Evolutionary conservation across 2,113 vertebrate genomes (phyloP).

Genomic region (Ursus arctos): DNA sequence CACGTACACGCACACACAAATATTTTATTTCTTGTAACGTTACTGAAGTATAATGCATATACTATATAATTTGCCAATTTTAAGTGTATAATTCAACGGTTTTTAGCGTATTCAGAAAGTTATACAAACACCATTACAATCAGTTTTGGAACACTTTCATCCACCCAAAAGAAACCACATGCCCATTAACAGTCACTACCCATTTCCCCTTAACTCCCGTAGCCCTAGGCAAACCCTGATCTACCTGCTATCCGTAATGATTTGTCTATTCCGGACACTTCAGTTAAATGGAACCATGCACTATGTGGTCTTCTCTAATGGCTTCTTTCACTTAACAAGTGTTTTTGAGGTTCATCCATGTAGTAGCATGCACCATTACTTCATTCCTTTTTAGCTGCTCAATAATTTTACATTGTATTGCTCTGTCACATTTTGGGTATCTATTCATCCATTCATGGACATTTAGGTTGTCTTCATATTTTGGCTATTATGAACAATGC

Average conservation of each 20-base stretch:
- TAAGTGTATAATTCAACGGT: not conserved
- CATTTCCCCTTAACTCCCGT: not conserved
- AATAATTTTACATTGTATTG: not conserved
- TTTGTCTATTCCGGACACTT: not conserved
- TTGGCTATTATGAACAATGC: not conserved
- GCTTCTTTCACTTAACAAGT: not conserved
- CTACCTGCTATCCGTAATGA: not conserved
- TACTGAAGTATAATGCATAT: not conserved
- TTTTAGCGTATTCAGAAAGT: not conserved
- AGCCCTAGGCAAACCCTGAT: not conserved
- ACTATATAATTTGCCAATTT: not conserved
- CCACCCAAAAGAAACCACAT: not conserved
- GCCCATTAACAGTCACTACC: not conserved
- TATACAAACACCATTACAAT: not conserved
- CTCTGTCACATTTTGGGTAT: not conserved
- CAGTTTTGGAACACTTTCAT: not conserved
- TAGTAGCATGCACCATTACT: not conserved
- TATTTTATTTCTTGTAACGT: conserved; percentile 24
- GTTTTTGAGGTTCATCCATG: not conserved
- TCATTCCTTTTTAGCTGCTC: conserved; percentile 24
- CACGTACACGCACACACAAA: not conserved
- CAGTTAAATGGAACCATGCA: not conserved
- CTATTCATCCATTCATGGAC: not conserved
- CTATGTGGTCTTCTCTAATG: not conserved
- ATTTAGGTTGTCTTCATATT: conserved; percentile 14